Evolutionary conservation across 2,113 vertebrate species (phyloP).

Genomic region (Aviceda subcristata): DNA sequence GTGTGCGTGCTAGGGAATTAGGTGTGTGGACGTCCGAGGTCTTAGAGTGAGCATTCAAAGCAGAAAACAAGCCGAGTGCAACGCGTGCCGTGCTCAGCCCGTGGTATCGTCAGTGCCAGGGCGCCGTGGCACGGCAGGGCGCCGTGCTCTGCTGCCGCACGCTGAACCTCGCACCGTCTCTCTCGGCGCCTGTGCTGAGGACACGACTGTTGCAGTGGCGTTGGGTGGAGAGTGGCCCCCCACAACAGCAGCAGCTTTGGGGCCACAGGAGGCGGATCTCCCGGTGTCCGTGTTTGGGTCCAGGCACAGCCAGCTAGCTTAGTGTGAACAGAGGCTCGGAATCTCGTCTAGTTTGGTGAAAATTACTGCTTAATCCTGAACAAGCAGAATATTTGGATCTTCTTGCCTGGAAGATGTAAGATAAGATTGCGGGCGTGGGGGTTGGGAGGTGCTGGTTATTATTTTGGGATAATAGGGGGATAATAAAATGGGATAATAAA

Average conservation of each 20-base stretch:
- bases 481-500: no score
- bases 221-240: neutral
- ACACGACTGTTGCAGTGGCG: neutral
- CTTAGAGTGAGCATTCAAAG: neutral
- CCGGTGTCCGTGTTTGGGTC: neutral
- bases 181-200: accelerated
- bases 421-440: neutral
- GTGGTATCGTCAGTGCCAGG: neutral
- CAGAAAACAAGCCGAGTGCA: neutral
- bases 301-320: neutral
- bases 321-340: neutral
- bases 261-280: neutral
- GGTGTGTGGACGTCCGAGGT: neutral
- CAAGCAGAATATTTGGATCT: neutral
- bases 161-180: neutral
- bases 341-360: neutral
- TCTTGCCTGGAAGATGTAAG: neutral
- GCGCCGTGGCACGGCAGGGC: neutral
- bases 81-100: neutral
- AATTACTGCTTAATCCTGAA: neutral
- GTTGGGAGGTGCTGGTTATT: neutral
- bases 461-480: no score
- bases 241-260: neutral
- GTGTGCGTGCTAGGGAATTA: neutral
- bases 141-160: neutral